Evolutionary conservation across 2,797 vertebrate genomes (phyloP), one percentile per base, ranked within the genome.

Genomic region (Characodon lateralis): DNA sequence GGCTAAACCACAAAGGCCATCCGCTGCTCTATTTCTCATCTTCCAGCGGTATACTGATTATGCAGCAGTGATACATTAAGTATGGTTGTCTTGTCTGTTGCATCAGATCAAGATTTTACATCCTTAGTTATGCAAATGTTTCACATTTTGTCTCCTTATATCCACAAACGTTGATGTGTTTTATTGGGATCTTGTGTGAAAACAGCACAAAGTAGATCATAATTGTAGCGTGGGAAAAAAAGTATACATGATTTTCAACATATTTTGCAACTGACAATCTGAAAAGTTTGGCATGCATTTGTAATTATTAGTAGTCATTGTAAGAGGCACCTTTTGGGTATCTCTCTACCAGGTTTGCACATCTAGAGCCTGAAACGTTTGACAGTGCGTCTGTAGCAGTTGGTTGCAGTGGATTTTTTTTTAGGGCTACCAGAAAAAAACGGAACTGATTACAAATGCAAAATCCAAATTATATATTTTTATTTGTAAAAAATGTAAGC

Each of bases 1-100:
- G 86, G 86, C 91, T 91, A 89, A 93, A 93, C 92, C 94, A 90
- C 92, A 94, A 89, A 93, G 87, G 89, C 91, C 92, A 89, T 91
- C 90, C 87, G 81, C 89, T 89, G 91, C 89, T 89, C 89, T 87
- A 85, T 91, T 91, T 92, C 89, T 90, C 88, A 89, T 92, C 87
- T 79, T 89, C 75, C 80, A 85, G 78, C 81, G 71, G 86, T 66
- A 78, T 84, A 51, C 81, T 89, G 89, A 90, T 92, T 87, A 90
- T 85, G 88, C 83, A 78, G 85, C 83, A 84, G 81, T 87, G 83
- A 90, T 87, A 82, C 82, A 87, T 84, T 88, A 75, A 78, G 80
- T 80, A 35, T n/a, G 41, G 68, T 72, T 74, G 56, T 83, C 71
- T 83, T 75, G 74, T 87, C 48, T 69, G 55, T 83, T 58, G 41